These are phyloP conservation scores for Phaetusa simplex DNA, from an alignment of 2,113 vertebrate genomes.

Conservation along the genomic window DNA sequence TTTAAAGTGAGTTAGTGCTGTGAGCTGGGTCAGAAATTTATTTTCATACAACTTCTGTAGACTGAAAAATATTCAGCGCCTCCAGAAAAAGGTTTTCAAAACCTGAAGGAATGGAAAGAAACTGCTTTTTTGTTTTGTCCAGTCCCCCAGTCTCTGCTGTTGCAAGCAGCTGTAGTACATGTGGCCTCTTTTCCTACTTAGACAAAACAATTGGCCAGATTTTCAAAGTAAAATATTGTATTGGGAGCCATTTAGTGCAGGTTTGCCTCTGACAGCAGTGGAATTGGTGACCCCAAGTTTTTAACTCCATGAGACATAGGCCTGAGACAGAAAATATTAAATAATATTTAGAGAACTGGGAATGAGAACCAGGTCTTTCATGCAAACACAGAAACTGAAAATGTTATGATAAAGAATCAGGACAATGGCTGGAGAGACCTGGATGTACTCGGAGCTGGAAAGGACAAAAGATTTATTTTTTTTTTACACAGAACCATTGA, in stretches of 20 bases:
- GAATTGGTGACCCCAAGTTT: neutral
- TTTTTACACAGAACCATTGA: neutral
- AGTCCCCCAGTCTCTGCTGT: neutral
- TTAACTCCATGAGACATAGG: neutral
- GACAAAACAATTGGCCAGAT: neutral
- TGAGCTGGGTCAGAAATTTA: neutral
- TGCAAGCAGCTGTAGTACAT: rapidly evolving
- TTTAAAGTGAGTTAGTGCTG: neutral
- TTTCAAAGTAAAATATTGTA: neutral
- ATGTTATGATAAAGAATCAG: neutral
- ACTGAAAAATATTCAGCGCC: neutral
- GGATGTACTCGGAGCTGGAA: neutral
- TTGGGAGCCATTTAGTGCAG: neutral
- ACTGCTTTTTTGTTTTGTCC: neutral
- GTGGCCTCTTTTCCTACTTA: neutral
- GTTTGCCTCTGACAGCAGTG: neutral
- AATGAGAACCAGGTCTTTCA: neutral
- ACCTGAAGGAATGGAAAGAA: neutral
- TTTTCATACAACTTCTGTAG: neutral
- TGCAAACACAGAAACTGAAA: neutral
- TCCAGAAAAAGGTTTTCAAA: neutral
- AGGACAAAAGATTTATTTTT: neutral
- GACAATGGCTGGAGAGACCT: neutral
- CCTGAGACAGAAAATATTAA: neutral
- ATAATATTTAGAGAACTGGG: neutral